These are phyloP conservation scores for Lagria hirta DNA, from an alignment of 2,888 invertebrate species.

Conservation along the genomic window DNA sequence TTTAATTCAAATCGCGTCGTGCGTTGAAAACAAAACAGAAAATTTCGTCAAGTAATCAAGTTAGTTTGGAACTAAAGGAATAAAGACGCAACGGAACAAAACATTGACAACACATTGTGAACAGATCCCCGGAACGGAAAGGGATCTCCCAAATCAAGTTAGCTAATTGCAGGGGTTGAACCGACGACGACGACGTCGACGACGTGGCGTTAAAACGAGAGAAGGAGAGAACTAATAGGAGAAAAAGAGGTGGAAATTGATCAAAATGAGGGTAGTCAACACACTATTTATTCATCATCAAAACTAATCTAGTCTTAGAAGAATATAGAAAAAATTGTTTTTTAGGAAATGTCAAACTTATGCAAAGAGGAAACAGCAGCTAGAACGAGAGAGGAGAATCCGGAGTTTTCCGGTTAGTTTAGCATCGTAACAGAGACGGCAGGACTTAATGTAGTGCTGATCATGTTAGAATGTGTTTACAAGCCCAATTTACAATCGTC, in stretches of 20 bases:
- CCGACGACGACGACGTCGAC: too few species aligned
- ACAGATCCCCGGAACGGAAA: slow-evolving; percentile 53
- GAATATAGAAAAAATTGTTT: too few species aligned
- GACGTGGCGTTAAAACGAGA: slow-evolving; percentile 24
- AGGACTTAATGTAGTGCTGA: slow-evolving; percentile 56
- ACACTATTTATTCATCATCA: neutral
- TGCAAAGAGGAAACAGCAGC: too few species aligned
- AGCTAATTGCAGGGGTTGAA: slow-evolving; percentile 54
- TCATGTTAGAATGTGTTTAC: slow-evolving; percentile 58
- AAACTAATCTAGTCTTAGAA: too few species aligned
- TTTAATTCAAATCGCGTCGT: slow-evolving; percentile 43
- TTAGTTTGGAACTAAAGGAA: slow-evolving; percentile 42
- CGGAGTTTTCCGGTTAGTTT: slow-evolving; percentile 52
- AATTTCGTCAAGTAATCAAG: slow-evolving; percentile 41
- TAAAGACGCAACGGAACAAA: slow-evolving; percentile 50
- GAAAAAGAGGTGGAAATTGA: neutral
- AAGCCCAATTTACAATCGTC: slow-evolving; percentile 55
- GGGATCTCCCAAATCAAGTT: slow-evolving; percentile 57
- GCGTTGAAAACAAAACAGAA: slow-evolving; percentile 44
- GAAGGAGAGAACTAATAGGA: slow-evolving; percentile 8
- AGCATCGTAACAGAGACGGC: slow-evolving; percentile 52
- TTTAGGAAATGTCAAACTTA: too few species aligned
- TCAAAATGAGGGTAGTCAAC: too few species aligned
- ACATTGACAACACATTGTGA: slow-evolving; percentile 55
- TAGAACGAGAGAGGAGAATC: slow-evolving; percentile 22